Evolutionary conservation across 1,140 invertebrate genomes (phyloP).

Genomic region (Penaeus indicus): DNA sequence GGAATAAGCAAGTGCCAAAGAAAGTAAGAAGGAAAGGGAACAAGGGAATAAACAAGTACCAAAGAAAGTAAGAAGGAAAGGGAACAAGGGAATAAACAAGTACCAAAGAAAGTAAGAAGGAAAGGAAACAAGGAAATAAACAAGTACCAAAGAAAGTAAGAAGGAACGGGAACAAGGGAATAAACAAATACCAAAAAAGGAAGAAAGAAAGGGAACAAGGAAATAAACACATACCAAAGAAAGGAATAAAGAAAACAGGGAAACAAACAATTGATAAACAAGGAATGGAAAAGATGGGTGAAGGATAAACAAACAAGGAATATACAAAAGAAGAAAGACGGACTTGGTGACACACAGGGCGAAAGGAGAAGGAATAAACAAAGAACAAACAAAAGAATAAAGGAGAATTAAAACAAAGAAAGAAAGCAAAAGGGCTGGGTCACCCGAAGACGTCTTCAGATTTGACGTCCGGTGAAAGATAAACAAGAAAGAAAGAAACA

Average conservation of each 20-base stretch:
- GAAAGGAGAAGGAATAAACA: not conserved
- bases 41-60: too few species aligned
- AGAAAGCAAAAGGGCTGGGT: too few species aligned
- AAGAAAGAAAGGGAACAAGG: not conserved
- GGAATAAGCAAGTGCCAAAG: too few species aligned
- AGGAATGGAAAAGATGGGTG: not conserved
- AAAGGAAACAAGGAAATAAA: not conserved
- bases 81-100: not conserved
- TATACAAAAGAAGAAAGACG: not conserved
- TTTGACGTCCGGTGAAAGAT: too few species aligned
- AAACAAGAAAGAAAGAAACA: too few species aligned
- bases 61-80: too few species aligned
- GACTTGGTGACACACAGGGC: not conserved
- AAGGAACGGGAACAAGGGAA: not conserved
- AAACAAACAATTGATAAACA: not conserved
- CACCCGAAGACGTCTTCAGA: too few species aligned
- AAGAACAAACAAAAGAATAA: not conserved
- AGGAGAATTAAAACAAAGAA: too few species aligned
- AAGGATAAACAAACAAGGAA: not conserved
- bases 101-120: not conserved
- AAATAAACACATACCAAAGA: not conserved
- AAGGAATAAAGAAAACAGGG: not conserved
- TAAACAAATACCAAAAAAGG: not conserved
- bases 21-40: too few species aligned
- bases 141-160: not conserved